phyloP scores from a whole-genome alignment of 2,113 vertebrate species.

The Neolamprologus sp. region DNA sequence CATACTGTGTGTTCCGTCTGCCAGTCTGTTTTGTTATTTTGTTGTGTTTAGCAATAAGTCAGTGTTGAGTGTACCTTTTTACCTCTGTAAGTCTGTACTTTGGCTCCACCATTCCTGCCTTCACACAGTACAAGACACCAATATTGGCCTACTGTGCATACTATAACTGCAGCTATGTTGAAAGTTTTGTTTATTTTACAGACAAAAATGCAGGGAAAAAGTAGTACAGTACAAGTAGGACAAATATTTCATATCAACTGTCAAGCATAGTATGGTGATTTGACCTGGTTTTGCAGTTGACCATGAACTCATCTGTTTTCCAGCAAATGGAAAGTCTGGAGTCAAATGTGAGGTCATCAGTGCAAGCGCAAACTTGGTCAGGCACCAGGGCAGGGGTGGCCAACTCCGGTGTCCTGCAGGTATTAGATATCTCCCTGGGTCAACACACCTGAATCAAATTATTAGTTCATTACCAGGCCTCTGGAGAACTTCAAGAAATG shows the following conservation, averaged over 20 bases:
- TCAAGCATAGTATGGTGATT: neutral
- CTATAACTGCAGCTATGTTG: neutral
- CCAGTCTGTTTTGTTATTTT: neutral
- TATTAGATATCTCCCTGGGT: neutral
- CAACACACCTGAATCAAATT: neutral
- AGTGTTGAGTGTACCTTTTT: neutral
- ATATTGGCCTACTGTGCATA: neutral
- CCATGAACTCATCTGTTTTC: neutral
- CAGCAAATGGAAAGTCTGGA: neutral
- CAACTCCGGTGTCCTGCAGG: neutral
- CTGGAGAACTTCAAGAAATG: neutral
- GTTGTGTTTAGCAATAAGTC: neutral
- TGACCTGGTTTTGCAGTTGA: neutral
- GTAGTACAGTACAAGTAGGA: neutral
- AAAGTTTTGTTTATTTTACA: neutral
- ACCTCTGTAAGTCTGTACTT: accelerated
- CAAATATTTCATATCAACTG: neutral
- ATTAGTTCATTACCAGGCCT: neutral
- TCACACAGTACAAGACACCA: neutral
- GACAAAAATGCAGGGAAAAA: neutral
- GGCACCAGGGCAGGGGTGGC: neutral
- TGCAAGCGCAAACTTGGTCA: neutral
- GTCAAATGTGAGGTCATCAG: neutral
- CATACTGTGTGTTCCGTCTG: neutral
- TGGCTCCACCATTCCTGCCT: neutral